phyloP scores from a whole-genome alignment of 2,113 vertebrate species.

The Deroptyus accipitrinus region DNA sequence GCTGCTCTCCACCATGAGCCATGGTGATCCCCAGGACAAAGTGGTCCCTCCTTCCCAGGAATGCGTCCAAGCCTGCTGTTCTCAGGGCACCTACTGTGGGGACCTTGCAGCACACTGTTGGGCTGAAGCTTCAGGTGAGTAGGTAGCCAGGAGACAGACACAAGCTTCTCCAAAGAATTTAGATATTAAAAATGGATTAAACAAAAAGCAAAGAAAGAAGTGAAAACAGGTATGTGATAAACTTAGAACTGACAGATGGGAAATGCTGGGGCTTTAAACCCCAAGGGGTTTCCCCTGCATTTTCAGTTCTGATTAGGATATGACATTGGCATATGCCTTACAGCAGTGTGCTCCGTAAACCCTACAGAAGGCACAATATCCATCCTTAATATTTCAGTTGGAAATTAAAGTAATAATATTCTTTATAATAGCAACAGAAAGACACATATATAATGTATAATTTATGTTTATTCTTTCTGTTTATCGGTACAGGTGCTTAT shows the following conservation, averaged over 20 bases:
- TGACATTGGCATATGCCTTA: not conserved
- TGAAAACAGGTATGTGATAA: not conserved
- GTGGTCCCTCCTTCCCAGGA: not conserved
- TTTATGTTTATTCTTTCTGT: not conserved
- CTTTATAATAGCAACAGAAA: not conserved
- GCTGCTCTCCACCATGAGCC: not conserved
- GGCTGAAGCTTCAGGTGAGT: not conserved
- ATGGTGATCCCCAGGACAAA: not conserved
- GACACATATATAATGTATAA: not conserved
- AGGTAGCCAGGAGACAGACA: not conserved
- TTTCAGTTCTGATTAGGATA: conserved; percentile 4
- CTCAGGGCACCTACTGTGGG: not conserved
- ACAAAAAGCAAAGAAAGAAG: not conserved
- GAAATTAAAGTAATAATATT: conserved; percentile 10
- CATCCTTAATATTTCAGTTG: not conserved
- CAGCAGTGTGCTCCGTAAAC: not conserved
- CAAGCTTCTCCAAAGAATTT: not conserved
- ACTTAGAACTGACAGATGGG: conserved; percentile 16
- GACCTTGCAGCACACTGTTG: not conserved
- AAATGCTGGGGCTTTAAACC: conserved; percentile 5
- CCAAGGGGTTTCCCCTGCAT: not conserved
- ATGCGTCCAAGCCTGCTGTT: not conserved
- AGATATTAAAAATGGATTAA: not conserved
- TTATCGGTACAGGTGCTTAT: not conserved
- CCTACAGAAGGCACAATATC: not conserved